Evolutionary conservation across 2,113 vertebrate genomes (phyloP).

Genomic region (Charina bottae): DNA sequence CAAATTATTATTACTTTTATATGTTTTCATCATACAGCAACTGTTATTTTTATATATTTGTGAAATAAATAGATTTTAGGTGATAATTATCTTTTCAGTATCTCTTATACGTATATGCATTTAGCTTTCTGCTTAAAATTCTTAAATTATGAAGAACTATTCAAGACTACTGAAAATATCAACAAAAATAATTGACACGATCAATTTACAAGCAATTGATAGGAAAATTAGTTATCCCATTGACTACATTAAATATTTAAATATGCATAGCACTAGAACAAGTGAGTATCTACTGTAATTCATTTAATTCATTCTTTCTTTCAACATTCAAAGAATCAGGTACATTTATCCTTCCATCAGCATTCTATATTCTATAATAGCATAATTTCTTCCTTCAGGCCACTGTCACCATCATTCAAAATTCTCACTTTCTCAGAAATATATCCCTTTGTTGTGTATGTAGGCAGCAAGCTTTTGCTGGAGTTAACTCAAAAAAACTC

Average conservation of each 20-base stretch:
- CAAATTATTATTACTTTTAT: background rate
- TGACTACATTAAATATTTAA: background rate
- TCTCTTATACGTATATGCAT: no score
- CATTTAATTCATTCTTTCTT: conserved; percentile 2
- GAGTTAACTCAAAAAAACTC: background rate
- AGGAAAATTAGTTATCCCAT: background rate
- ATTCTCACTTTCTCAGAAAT: conserved; percentile 14
- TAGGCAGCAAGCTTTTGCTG: background rate
- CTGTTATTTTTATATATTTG: background rate
- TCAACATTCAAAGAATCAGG: background rate
- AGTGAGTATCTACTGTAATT: background rate
- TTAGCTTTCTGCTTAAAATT: background rate
- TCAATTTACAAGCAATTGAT: conserved; percentile 2
- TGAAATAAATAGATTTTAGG: no score
- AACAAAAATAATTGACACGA: background rate
- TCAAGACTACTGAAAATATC: background rate
- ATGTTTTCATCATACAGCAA: background rate
- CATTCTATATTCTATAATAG: conserved; percentile 2
- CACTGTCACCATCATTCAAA: conserved; percentile 19
- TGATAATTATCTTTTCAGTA: no score
- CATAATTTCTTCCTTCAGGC: conserved; percentile 16
- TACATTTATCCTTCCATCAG: background rate
- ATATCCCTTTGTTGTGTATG: conserved; percentile 6
- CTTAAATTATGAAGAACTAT: background rate
- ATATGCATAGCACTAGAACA: background rate